A percentile compares a stretch with the other conserved stretches of the same genome.
Evolutionary conservation across 2,113 vertebrate genomes (phyloP).

Genomic region (Danionella cerebrum): DNA sequence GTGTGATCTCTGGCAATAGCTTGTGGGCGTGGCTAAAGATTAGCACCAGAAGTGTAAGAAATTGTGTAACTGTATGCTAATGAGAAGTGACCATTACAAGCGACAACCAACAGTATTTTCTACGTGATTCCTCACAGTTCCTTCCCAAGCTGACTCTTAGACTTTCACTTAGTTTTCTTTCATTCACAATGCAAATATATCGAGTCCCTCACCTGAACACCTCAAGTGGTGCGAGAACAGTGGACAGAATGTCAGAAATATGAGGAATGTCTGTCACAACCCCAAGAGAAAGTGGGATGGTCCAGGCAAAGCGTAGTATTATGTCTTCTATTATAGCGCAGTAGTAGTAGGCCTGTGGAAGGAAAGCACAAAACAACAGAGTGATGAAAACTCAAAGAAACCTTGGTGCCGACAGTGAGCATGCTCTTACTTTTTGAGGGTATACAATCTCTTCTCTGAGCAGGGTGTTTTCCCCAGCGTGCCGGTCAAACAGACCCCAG

Average conservation of each 20-base stretch:
- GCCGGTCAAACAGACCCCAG: conserved; percentile 96
- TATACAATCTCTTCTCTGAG: conserved; percentile 98
- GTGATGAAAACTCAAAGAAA: not conserved
- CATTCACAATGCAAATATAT: not conserved
- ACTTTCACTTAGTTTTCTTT: no score
- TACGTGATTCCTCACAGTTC: no score
- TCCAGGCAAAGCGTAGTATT: conserved; percentile 91
- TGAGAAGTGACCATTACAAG: no score
- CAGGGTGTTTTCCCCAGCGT: conserved; percentile 95
- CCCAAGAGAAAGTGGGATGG: conserved; percentile 78
- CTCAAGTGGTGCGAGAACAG: conserved; percentile 86
- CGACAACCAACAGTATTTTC: no score
- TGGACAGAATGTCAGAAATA: conserved; percentile 77
- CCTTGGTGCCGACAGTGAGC: not conserved
- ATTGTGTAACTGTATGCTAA: no score
- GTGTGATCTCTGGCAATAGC: no score
- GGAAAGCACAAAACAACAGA: not conserved
- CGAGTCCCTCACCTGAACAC: conserved; percentile 82
- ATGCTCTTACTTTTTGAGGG: conserved; percentile 82
- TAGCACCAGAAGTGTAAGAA: no score
- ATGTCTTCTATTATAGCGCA: conserved; percentile 94
- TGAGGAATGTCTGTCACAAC: conserved; percentile 49
- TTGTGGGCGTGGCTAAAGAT: no score
- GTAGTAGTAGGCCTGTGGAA: conserved; percentile 85
- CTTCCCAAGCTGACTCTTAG: no score